Base-by-base conservation (phyloP, 2,888 invertebrate species). In the Zele albiditarsus region DNA sequence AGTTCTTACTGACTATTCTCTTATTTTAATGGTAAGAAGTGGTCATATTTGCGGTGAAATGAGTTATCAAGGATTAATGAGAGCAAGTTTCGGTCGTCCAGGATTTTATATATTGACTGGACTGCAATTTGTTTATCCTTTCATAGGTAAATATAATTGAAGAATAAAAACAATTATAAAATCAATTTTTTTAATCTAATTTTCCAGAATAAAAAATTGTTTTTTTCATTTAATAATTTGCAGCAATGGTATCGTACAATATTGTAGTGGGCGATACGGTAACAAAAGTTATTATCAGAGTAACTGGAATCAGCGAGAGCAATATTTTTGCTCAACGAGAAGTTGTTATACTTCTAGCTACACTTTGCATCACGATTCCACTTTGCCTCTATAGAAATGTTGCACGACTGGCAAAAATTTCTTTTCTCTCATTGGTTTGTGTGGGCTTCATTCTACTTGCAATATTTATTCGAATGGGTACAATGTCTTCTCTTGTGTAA, bases 231-330 rank as follows among this genome's bases (percentile, higher is more conserved):
- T 2, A 38, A 12, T 38, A 8, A 25, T 33, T 81, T 83, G 3
- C 91, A 95, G 96, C 95, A 10, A 96, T 96, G 95, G 94, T 96
- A 76, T 95, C 95, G 74, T 96, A 96, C 89, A 96, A 96, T 89
- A 94, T 96, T 23, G 95, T 96, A 25, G 95, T 96, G 38, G 96
- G 96, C 25, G 96, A 96, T 86, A 96, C 96, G 0, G 91, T 95
- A 60, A 95, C 96, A 20, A 95, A 95, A 90, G 94, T 96, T 23
- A 90, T 96, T 73, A 91, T 94, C n/a, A 91, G 95, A 78, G 91
- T 95, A 69, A 92, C 94, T 16, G 92, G 92, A 68, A 89, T 92
- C 42, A 87, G 90, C 3, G 89, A 90, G 58, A 90, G 90, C 58
- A 92, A 91, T 20, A 84, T 94, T 60, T 90, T 94, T 73, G 93